Base-by-base conservation (phyloP, 2,888 invertebrate genomes). In the Venusia cambrica region DNA sequence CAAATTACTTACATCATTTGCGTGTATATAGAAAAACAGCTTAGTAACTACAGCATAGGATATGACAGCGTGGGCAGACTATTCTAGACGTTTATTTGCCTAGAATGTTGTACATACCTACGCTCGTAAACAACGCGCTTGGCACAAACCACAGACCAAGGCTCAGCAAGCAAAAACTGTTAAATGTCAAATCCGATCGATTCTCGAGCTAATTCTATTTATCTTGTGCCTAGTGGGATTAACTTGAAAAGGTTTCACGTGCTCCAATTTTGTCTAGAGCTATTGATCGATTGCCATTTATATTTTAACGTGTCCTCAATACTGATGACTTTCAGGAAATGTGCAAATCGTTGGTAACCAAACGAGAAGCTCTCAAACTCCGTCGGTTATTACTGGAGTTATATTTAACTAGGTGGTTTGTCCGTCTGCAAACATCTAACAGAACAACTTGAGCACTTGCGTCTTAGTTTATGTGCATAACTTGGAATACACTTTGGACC, bases 181-280 rank as follows among this genome's bases (percentile, higher is more conserved):
- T 44, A 45, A 55, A 64, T 62, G n/a, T 54, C 62, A 56, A 64
- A 62, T 59, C 51, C 48, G 47, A 51, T 54, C 22, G 49, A 51
- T 54, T 59, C 51, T 43, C 33, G 37, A 57, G 44, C 46, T 54
- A 52, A 57, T 52, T 49, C 49, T 48, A 59, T 57, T 62, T 57
- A 64, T 60, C 54, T 51, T 46, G n/a, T n/a, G n/a, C n/a, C n/a
- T 35, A 45, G 42, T 45, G 39, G 50, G 49, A 54, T 55, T 55
- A 45, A 46, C 50, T 39, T 40, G 38, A 35, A 53, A 59, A 44
- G 63, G 60, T 50, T 62, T 62, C 59, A 32, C 46, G 46, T 44
- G 47, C 42, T 38, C 37, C 38, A 42, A 35, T 45, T 54, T 47
- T 38, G 46, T 49, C 48, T 17, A 24, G 11, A 10, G 27, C 5